These are phyloP conservation scores for Columbina picui DNA, from an alignment of 2,113 vertebrate species.

Conservation along the genomic window DNA sequence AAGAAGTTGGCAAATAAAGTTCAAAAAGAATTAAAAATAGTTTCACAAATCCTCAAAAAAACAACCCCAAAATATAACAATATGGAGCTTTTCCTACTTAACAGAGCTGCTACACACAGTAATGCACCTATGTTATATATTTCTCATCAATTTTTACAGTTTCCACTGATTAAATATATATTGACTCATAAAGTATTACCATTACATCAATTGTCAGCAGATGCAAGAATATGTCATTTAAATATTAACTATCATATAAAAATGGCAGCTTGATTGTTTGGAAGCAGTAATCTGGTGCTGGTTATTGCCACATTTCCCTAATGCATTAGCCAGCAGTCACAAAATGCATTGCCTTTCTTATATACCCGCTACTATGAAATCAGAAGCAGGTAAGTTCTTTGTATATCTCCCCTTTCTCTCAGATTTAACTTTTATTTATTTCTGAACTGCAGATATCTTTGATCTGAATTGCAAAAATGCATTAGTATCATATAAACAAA, in stretches of 20 bases:
- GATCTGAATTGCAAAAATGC: conserved; percentile 60
- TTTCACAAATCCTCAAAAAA: neutral
- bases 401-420: conserved; percentile 12
- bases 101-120: conserved; percentile 43
- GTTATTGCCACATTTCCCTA: conserved; percentile 73
- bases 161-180: conserved; percentile 92
- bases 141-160: conserved; percentile 91
- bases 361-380: conserved; percentile 11
- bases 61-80: conserved; percentile 23
- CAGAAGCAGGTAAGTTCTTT: conserved; percentile 35
- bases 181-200: conserved; percentile 91
- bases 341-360: conserved; percentile 44
- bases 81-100: conserved; percentile 44
- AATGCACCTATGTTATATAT: conserved; percentile 73
- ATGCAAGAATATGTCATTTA: conserved; percentile 87
- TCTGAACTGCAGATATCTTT: conserved; percentile 33
- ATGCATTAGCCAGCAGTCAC: conserved; percentile 66
- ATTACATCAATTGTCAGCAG: conserved; percentile 90
- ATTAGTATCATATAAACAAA: conserved; percentile 50
- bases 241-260: conserved; percentile 94
- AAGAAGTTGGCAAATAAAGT: neutral
- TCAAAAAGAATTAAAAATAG: neutral
- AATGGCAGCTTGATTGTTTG: conserved; percentile 92
- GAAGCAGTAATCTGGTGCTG: conserved; percentile 82
- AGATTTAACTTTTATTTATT: conserved; percentile 63